These are phyloP conservation scores for Tyrannus savana DNA, from an alignment of 2,113 vertebrate genomes.

Conservation along the genomic window DNA sequence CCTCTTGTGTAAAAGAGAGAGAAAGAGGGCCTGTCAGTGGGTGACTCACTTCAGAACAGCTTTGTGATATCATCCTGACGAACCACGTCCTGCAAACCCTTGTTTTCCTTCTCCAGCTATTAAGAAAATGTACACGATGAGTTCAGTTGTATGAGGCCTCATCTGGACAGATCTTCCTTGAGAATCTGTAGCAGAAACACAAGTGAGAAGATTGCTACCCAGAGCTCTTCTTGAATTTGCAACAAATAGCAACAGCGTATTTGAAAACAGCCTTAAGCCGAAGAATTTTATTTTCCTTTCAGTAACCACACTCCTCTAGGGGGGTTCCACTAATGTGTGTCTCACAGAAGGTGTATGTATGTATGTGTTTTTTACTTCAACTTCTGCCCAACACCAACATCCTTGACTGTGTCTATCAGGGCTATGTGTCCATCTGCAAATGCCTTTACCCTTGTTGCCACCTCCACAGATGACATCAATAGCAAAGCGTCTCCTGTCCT, in stretches of 20 bases:
- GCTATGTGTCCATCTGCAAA: neutral
- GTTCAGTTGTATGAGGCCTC: neutral
- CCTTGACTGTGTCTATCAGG: neutral
- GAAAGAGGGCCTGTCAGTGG: neutral
- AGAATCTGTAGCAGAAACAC: neutral
- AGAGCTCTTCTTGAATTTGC: neutral
- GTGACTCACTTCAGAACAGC: neutral
- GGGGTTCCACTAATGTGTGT: neutral
- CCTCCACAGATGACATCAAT: neutral
- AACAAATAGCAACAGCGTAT: neutral
- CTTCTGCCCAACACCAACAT: neutral
- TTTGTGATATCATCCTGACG: fast-evolving
- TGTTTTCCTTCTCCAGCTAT: neutral
- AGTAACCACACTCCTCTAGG: neutral
- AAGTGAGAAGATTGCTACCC: neutral
- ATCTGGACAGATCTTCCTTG: neutral
- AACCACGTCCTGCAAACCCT: neutral
- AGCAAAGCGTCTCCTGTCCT: neutral
- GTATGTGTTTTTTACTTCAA: neutral
- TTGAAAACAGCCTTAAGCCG: neutral
- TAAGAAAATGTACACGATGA: neutral
- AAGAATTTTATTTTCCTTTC: neutral
- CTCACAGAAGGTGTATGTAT: neutral
- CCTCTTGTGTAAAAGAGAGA: neutral
- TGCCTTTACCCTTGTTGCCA: neutral